Evolutionary conservation across 2,113 vertebrate species (phyloP).

Genomic region (Acrocephalus arundinaceus): DNA sequence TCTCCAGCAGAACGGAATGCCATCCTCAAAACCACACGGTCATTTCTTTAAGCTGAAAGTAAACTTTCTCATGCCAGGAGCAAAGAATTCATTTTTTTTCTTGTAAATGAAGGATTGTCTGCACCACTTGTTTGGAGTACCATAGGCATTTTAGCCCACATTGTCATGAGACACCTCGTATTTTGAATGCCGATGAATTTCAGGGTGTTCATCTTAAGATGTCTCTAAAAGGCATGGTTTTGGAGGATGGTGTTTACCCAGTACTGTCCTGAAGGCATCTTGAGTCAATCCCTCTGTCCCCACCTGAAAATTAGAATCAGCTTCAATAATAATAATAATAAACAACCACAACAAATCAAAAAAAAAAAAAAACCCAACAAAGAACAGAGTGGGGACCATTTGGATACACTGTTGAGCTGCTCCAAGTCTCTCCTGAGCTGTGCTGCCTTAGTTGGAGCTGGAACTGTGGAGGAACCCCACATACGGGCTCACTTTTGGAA

Average conservation of each 20-base stretch:
- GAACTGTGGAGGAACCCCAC: background rate
- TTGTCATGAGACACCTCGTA: slow-evolving; percentile 3
- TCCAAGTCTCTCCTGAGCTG: background rate
- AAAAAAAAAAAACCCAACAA: background rate
- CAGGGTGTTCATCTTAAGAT: slow-evolving; percentile 8
- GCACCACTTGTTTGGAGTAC: background rate
- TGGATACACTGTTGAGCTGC: background rate
- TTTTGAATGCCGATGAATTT: background rate
- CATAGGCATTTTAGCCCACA: background rate
- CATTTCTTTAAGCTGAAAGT: slow-evolving; percentile 75
- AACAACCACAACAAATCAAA: background rate
- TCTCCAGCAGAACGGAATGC: slow-evolving; percentile 65
- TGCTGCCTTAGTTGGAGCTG: background rate
- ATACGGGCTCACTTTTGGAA: background rate
- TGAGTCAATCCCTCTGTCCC: background rate
- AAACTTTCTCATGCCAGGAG: slow-evolving; percentile 75
- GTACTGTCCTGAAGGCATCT: background rate
- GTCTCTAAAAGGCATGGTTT: slow-evolving; percentile 18
- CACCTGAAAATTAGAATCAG: background rate
- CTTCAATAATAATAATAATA: background rate
- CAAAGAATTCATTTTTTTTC: slow-evolving; percentile 27
- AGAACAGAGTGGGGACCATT: background rate
- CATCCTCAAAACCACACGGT: slow-evolving; percentile 73
- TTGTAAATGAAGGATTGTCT: slow-evolving; percentile 44
- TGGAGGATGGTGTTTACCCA: background rate